phyloP scores from a whole-genome alignment of 2,797 vertebrate species.

The Mormyrus proboscirostris region DNA sequence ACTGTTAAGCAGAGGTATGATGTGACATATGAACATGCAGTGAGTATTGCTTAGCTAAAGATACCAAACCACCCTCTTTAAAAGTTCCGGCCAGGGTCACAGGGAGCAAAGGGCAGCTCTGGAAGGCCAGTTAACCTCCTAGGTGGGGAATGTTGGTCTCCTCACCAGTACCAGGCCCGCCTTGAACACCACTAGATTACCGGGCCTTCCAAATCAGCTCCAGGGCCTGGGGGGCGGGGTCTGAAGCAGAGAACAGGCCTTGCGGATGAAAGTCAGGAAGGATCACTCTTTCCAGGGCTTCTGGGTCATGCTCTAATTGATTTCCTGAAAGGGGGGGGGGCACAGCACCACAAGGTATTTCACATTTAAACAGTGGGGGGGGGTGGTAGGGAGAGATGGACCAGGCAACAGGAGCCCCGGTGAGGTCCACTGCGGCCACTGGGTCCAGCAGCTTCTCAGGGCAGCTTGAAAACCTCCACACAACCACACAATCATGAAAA shows the following conservation, averaged over 20 bases:
- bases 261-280: slow-evolving; percentile 48
- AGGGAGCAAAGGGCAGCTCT: not conserved
- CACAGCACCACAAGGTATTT: slow-evolving; percentile 62
- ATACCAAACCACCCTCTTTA: not conserved
- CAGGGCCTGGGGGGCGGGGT: slow-evolving; percentile 35
- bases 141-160: not conserved
- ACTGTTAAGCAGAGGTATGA: not conserved
- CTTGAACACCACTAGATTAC: not conserved
- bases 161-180: not conserved
- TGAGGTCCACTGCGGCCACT: not conserved
- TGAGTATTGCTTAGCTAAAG: not conserved
- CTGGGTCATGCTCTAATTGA: slow-evolving; percentile 90
- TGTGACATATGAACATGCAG: not conserved
- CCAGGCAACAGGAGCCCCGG: not conserved
- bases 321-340: slow-evolving; percentile 71
- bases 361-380: slow-evolving; percentile 47
- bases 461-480: not conserved
- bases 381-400: slow-evolving; percentile 8
- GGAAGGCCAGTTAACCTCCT: not conserved
- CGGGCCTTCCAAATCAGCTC: not conserved
- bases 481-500: not conserved
- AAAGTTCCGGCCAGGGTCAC: not conserved
- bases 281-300: slow-evolving; percentile 77
- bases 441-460: not conserved
- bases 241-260: slow-evolving; percentile 31